A percentile compares a stretch with the other conserved stretches of the same genome.
phyloP scores from a whole-genome alignment of 2,113 vertebrate species.

The Phalacrocorax carbo region DNA sequence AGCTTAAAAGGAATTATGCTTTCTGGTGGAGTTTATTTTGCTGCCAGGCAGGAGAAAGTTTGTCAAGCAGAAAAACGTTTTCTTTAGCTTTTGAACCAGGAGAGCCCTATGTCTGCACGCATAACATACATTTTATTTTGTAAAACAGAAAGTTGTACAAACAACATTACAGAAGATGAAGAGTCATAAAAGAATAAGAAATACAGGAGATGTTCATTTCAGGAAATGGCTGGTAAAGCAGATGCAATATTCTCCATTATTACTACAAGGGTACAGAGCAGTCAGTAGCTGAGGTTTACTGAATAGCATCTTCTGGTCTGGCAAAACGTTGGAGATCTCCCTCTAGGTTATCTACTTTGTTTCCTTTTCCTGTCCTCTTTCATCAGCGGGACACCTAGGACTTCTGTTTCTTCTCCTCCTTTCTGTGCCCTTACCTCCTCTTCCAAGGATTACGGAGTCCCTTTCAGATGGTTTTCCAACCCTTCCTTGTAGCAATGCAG shows the following conservation, averaged over 20 bases:
- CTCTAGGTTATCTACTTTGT: background rate
- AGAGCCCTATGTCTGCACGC: background rate
- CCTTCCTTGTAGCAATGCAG: background rate
- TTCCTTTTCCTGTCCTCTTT: background rate
- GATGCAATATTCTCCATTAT: background rate
- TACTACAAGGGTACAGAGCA: background rate
- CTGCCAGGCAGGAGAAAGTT: background rate
- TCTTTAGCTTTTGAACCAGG: background rate
- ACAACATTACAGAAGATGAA: background rate
- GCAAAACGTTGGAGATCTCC: background rate
- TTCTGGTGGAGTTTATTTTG: background rate
- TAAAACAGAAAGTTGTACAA: background rate
- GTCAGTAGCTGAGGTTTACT: background rate
- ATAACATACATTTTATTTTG: background rate
- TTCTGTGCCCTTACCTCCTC: background rate
- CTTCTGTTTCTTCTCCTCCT: background rate
- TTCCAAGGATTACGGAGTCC: background rate
- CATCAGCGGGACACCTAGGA: background rate
- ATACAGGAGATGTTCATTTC: background rate
- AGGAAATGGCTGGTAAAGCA: background rate
- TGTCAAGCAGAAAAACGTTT: background rate
- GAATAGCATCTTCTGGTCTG: background rate
- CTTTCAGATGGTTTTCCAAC: background rate
- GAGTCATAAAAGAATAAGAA: background rate
- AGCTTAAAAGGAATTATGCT: background rate